Base-by-base conservation (phyloP, 2,797 vertebrate genomes). In the Xenops minutus region DNA sequence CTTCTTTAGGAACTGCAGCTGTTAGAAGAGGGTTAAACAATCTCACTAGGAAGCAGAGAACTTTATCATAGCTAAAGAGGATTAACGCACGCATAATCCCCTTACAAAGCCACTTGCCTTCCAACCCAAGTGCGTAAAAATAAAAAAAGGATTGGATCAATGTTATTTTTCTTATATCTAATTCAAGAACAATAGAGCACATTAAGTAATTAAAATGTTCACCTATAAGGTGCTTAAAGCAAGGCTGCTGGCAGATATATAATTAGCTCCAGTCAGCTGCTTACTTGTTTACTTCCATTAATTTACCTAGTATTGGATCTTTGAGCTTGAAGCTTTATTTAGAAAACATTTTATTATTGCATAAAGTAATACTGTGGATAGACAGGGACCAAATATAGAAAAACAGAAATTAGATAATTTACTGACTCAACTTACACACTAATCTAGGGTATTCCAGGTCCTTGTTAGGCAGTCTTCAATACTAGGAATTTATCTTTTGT, bases 131-230 rank as follows among this genome's bases (percentile, higher is more conserved):
- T 67, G 85, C 14, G 6, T 93, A 94, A 92, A 96, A 97, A 96
- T 95, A 94, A 96, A 88, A 92, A 82, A 81, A 73, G 55, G 58
- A 92, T 95, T 55, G 48, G 78, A 85, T 96, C 96, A 86, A 64
- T 92, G 92, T 93, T 93, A 84, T 95, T 97, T 90, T 96, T 93
- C 75, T 83, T 77, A 76, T 63, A 81, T 80, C 95, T 96, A 96
- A 96, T 95, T 96, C 2, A 37, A 95, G 88, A 96, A 95, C 95
- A 96, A 95, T 82, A 77, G 87, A 96, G 56, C 82, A 86, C 61
- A 96, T 96, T 96, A 96, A 94, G 92, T 93, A 96, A 97, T 96
- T 97, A 96, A 96, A 96, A 88, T 81, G 78, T 94, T 93, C 91
- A 95, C 92, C 83, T 95, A 82, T 96, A 93, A 96, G 89, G 72